phyloP scores from a whole-genome alignment of 2,113 vertebrate species.

The Leucosticte australis region DNA sequence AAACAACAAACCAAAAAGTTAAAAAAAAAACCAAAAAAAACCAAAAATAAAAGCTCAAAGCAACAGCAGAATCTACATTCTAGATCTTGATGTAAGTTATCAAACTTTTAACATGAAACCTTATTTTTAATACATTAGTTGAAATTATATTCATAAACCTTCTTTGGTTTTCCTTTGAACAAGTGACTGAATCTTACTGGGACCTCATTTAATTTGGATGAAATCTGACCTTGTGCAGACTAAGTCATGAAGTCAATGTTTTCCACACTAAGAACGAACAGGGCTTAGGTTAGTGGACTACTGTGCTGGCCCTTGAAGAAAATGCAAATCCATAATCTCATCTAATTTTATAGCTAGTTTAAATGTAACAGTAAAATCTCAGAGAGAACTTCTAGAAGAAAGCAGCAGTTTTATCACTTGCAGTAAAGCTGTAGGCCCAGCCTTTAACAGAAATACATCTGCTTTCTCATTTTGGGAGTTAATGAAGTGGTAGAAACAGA shows the following conservation, averaged over 20 bases:
- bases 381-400: background rate
- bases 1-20: no score
- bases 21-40: background rate
- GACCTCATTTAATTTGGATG: background rate
- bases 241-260: background rate
- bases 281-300: background rate
- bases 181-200: background rate
- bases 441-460: background rate
- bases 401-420: background rate
- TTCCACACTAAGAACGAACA: background rate
- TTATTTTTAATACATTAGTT: background rate
- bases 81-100: background rate
- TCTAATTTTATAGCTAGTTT: background rate
- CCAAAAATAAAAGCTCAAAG: background rate
- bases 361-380: background rate
- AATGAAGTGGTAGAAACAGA: background rate
- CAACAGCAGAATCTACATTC: background rate
- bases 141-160: background rate
- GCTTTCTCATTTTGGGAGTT: background rate
- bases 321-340: slow-evolving; percentile 27
- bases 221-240: background rate
- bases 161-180: background rate
- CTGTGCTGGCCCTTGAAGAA: slow-evolving; percentile 5
- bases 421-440: background rate
- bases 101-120: background rate